These are phyloP conservation scores for Babylonia areolata DNA, from an alignment of 1,140 invertebrate species.

Conservation along the genomic window DNA sequence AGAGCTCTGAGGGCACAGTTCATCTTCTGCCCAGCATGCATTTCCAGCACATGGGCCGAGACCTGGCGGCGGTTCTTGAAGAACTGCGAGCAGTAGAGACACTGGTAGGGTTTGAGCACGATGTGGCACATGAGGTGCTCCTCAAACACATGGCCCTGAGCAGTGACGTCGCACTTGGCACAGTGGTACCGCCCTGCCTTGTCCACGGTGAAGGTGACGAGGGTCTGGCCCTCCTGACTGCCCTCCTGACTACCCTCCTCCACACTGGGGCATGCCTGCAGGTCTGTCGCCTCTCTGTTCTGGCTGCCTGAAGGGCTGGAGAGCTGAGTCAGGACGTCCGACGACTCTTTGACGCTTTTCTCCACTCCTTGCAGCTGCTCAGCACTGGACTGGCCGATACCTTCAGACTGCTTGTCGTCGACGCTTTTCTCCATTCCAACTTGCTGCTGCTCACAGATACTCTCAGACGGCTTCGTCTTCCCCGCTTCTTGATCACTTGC, in stretches of 20 bases:
- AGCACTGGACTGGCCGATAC: constrained; percentile 39
- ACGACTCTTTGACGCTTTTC: constrained; percentile 21
- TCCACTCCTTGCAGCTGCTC: constrained; percentile 6
- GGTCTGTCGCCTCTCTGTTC: too few relatives aligned
- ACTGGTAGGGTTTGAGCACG: constrained; percentile 51
- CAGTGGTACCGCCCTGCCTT: constrained; percentile 38
- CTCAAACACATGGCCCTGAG: constrained; percentile 46
- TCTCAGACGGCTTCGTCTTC: too few relatives aligned
- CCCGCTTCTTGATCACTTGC: not conserved
- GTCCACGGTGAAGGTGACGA: constrained; percentile 39
- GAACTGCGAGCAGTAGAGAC: constrained; percentile 51
- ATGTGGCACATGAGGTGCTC: constrained; percentile 58
- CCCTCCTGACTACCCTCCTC: not conserved
- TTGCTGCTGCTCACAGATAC: not conserved
- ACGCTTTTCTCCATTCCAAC: constrained; percentile 23
- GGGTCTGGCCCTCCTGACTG: constrained; percentile 32
- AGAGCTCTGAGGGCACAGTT: constrained; percentile 53
- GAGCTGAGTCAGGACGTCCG: too few relatives aligned
- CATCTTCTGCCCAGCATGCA: constrained; percentile 51
- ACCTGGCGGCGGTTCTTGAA: constrained; percentile 51
- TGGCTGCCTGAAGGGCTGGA: too few relatives aligned
- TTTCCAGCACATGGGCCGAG: constrained; percentile 39
- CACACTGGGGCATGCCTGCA: too few relatives aligned
- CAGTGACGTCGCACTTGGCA: constrained; percentile 44
- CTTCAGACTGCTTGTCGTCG: constrained; percentile 31